Base-by-base conservation (phyloP, 1,140 invertebrate genomes). In the Drosophila nasuta region DNA sequence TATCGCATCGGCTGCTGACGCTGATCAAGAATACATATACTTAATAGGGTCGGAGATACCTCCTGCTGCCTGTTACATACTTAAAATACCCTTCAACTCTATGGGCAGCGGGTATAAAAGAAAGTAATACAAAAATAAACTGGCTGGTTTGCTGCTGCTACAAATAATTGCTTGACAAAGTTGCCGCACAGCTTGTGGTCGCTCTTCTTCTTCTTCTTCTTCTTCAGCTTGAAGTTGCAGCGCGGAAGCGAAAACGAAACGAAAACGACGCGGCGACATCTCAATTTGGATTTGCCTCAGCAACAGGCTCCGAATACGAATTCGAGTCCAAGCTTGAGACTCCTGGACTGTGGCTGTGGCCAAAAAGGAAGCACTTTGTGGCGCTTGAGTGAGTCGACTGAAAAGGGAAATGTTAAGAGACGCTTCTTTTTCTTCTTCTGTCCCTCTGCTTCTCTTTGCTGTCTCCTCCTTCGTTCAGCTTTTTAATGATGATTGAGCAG, bases 101-200 rank as follows among this genome's bases (percentile, higher is more conserved):
- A 25, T 25, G 3, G 3, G 20, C 20, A 25, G 20, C 3, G 20
- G 20, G 20, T 25, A 25, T 25, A 0, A 25, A 25, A 4, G 20
- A 25, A 25, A 25, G 20, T 25, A 25, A 15, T 11, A 46, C 41
- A 56, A 68, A 38, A 38, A 49, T 59, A 51, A 38, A 38, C 35
- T 38, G 46, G 46, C 46, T 48, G 13, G 3, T 13, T 11, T 25
- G 20, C n/a, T 5, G 25, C 63, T 81, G 69, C 78, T 82, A 81
- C 81, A 86, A 87, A 87, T 87, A 87, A 82, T 87, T 87, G 82
- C 82, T 87, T 70, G 66, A 87, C 82, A 87, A 82, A 87, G 79
- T 87, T 87, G 79, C n/a, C 79, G 67, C 68, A 75, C 79, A 79
- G 78, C 78, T 81, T 83, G 72, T 43, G 70, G 76, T 56, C 46